Evolutionary conservation across 1,140 invertebrate genomes (phyloP), one percentile per base, ranked within the genome.

Genomic region (Riptortus pedestris): DNA sequence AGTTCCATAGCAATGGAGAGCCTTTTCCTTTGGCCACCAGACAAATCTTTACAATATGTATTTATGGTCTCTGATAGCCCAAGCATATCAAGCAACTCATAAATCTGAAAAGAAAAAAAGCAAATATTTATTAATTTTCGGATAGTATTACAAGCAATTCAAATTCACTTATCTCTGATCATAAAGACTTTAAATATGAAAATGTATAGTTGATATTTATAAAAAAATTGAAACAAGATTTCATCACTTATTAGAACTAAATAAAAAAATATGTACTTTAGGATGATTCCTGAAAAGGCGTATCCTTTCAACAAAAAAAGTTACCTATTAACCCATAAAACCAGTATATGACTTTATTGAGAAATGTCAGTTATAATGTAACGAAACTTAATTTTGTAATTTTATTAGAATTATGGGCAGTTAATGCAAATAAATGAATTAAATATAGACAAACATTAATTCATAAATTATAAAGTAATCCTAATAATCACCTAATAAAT

Each of bases 21-120:
- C 52, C 86, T 75, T 69, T 87, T 88, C 67, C 84, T 79, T 66
- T 88, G 85, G 14, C 86, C 86, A 22, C 85, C 86, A 2, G 84
- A 86, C 9, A 87, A 72, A 55, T 79, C 79, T 45, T 74, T 76
- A 11, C 80, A 80, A 18, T 80, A 67, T 0, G 84, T 87, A 64
- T 83, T 76, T 60, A 77, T 78, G 61, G 81, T 79, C 57, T 83
- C 79, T 62, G 69, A 73, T 57, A 81, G 69, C 28, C 83, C 80
- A 28, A 86, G 72, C 66, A 81, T 80, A 43, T 82, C 79, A 31
- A 86, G 71, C 18, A 85, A 78, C 61, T 85, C 79, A 65, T 76
- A 64, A 22, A 80, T 75, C 77, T 79, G 68, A 3, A 69, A 55
- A 18, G 55, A 22, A 66, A 65, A 7, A 26, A 43, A 27, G 28